Conservation (phyloP, 2,797 vertebrate species). For the Phataginus tricuspis region DNA sequence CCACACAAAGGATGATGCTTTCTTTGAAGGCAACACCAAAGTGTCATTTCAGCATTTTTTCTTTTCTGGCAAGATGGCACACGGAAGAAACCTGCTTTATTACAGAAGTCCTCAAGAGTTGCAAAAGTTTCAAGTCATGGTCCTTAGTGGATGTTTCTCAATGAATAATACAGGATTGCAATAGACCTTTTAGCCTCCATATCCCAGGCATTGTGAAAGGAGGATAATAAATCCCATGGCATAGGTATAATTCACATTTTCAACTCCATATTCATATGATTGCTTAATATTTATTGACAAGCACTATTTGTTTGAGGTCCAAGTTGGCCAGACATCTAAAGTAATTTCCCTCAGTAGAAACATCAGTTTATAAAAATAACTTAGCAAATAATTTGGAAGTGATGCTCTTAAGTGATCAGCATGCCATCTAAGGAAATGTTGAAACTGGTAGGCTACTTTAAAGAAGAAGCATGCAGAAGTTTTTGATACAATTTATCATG, state of each 20-base stretch:
- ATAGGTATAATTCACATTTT: conserved; percentile 53
- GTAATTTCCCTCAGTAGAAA: conserved; percentile 65
- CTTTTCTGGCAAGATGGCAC: background rate
- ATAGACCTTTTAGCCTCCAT: conserved; percentile 70
- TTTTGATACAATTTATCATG: conserved; percentile 66
- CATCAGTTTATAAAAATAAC: conserved; percentile 71
- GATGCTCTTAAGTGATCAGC: conserved; percentile 64
- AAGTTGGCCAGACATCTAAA: conserved; percentile 57
- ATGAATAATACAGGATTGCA: conserved; percentile 75
- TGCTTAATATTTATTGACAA: conserved; percentile 80
- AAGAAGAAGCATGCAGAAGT: conserved; percentile 49
- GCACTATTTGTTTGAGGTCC: conserved; percentile 58
- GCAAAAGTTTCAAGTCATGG: conserved; percentile 27
- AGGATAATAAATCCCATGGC: conserved; percentile 61
- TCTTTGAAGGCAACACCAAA: background rate
- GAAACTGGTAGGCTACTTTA: conserved; percentile 69
- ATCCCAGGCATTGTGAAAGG: conserved; percentile 45
- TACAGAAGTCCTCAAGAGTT: conserved; percentile 2
- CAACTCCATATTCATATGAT: conserved; percentile 74
- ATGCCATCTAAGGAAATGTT: conserved; percentile 66
- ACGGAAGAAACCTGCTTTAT: background rate
- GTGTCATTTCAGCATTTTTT: background rate
- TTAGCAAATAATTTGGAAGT: conserved; percentile 69
- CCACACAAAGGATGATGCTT: background rate
- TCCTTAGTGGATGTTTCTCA: conserved; percentile 50